Evolutionary conservation across 2,113 vertebrate species (phyloP).

Genomic region (Apteryx owenii): DNA sequence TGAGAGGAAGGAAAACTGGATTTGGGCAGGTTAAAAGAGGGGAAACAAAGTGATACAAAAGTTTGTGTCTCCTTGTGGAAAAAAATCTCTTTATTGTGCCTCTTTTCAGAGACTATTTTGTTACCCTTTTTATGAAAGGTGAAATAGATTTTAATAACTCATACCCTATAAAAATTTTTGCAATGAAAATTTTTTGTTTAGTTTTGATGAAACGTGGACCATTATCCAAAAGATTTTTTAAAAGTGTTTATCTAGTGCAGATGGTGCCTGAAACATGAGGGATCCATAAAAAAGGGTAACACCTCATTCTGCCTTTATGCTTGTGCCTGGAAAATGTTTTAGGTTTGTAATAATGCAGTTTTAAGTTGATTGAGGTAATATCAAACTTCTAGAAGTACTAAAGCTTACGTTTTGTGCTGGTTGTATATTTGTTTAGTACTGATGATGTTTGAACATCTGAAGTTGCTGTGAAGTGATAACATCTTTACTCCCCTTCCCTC

Average conservation of each 20-base stretch:
- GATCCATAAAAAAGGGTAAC: neutral
- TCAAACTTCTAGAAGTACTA: neutral
- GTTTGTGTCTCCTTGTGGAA: neutral
- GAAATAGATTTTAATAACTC: neutral
- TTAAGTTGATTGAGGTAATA: neutral
- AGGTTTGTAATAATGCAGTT: neutral
- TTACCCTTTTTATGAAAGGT: neutral
- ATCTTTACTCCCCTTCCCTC: neutral
- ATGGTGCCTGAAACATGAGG: neutral
- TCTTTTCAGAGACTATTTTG: neutral
- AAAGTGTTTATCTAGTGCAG: neutral
- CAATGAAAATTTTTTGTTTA: neutral
- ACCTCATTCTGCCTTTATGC: neutral
- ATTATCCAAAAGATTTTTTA: neutral
- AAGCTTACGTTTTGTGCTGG: neutral
- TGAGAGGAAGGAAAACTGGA: neutral
- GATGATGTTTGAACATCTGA: neutral
- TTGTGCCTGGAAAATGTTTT: conserved; percentile 4
- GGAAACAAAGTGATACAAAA: neutral
- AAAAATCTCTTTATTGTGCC: neutral
- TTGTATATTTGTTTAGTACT: neutral
- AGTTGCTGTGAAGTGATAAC: neutral
- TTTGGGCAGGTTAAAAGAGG: neutral
- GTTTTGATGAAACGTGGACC: neutral
- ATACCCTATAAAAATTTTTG: neutral